Base-by-base conservation (phyloP, 2,888 invertebrate species). In the Tachina fera region DNA sequence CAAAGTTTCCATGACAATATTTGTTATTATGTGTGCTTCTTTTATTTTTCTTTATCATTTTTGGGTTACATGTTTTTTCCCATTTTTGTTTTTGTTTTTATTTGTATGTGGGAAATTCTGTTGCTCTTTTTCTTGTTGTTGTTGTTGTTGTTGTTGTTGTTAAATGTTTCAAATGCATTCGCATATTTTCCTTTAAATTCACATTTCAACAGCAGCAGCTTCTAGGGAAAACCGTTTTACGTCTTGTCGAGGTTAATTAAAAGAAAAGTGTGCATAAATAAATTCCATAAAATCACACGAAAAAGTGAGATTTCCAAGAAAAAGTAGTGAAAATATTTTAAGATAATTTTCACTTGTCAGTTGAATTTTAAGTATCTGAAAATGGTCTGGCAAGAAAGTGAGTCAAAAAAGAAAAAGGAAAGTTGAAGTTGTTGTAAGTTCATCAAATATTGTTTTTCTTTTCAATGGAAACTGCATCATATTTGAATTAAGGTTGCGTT, bases 241-340 rank as follows among this genome's bases (percentile, higher is more conserved):
- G 5, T 65, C 14, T 51, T 51, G 51, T 39, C 49, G 16, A 19
- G 10, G 14, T 51, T 61, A 49, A 10, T 67, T 31, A 49, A 61
- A 74, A 13, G 3, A 49, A 60, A 49, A 74, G 39, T 61, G 16
- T 43, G n/a, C 11, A 61, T 47, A 39, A 10, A 49, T 31, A 31
- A 31, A 31, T 60, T 74, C 14, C 41, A 39, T 19, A 19, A 22
- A 76, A 76, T 67, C 16, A 9, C 16, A 19, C 10, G 16, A 56
- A 76, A 74, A 76, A 76, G 56, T 67, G 45, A 67, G 31, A 56
- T n/a, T 65, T 16, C 19, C 13, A 14, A 65, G 65, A 76, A 76
- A 76, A 76, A 67, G 65, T 56, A 16, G 61, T 53, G 49, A 63
- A 61, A 53, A 43, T 43, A n/a, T 63, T 75, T 75, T 75, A 9